Evolutionary conservation across 2,113 vertebrate species (phyloP).

Genomic region (Carassius gibelio): DNA sequence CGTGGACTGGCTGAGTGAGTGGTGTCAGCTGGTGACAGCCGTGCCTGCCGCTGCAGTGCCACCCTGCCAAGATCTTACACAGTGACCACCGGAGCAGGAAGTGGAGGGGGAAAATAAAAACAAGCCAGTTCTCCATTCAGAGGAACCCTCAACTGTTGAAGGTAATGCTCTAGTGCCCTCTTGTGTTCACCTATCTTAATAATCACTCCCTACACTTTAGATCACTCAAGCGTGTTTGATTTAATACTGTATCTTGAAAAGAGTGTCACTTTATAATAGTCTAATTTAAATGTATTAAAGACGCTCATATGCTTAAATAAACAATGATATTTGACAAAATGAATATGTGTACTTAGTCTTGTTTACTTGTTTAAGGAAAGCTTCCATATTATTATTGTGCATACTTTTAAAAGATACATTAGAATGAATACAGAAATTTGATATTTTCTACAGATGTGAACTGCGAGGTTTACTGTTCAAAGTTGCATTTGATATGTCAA

Average conservation of each 20-base stretch:
- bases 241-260: background rate
- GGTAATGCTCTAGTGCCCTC: conserved; percentile 49
- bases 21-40: conserved; percentile 62
- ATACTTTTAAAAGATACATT: background rate
- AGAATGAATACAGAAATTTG: background rate
- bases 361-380: background rate
- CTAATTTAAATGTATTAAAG: too few relatives aligned
- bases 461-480: background rate
- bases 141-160: background rate
- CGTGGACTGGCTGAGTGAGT: background rate
- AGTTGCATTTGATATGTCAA: background rate
- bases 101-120: background rate
- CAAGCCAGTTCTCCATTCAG: background rate
- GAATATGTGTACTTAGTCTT: background rate
- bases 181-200: conserved; percentile 46
- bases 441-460: background rate
- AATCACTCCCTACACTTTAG: too few relatives aligned
- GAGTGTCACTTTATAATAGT: background rate
- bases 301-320: background rate
- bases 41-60: conserved; percentile 67
- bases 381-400: background rate
- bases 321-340: background rate
- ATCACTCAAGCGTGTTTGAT: background rate
- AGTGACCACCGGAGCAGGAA: background rate
- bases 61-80: background rate